phyloP scores from a whole-genome alignment of 2,888 invertebrate genomes.

The Patella pellucida region DNA sequence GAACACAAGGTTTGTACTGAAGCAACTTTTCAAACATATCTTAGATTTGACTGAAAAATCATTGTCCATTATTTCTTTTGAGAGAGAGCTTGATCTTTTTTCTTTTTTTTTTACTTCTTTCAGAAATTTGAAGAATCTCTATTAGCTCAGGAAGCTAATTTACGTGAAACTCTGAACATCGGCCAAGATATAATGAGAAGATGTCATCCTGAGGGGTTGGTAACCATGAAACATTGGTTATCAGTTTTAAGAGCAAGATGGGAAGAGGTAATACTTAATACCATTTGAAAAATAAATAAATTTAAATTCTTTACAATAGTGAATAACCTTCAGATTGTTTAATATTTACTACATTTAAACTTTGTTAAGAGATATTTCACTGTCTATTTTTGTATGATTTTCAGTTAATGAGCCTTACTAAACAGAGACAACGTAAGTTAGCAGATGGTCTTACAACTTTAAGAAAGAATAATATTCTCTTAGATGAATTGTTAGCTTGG shows the following conservation, averaged over 20 bases:
- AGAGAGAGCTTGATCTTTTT: no score
- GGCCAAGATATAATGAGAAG: constrained; percentile 90
- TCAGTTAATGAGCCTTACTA: constrained; percentile 88
- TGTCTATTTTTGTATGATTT: background rate
- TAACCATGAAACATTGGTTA: constrained; percentile 98
- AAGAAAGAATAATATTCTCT: constrained; percentile 86
- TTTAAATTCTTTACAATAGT: no score
- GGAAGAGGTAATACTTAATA: constrained; percentile 72
- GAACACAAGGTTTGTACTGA: constrained; percentile 80
- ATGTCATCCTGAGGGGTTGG: constrained; percentile 97
- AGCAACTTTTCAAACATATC: background rate
- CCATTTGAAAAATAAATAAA: background rate
- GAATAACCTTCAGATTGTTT: no score
- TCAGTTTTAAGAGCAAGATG: constrained; percentile 95
- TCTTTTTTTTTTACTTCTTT: constrained; percentile 9
- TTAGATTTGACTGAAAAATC: no score
- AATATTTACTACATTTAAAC: no score
- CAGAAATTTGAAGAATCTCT: constrained; percentile 81
- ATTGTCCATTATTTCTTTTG: no score
- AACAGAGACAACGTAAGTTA: constrained; percentile 77
- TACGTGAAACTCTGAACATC: constrained; percentile 82
- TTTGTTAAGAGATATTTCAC: no score
- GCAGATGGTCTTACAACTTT: constrained; percentile 85
- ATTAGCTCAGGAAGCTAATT: constrained; percentile 86
- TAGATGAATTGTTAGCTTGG: constrained; percentile 96